These are phyloP conservation scores for Dione vanillae DNA, from an alignment of 2,888 invertebrate genomes.

Conservation along the genomic window DNA sequence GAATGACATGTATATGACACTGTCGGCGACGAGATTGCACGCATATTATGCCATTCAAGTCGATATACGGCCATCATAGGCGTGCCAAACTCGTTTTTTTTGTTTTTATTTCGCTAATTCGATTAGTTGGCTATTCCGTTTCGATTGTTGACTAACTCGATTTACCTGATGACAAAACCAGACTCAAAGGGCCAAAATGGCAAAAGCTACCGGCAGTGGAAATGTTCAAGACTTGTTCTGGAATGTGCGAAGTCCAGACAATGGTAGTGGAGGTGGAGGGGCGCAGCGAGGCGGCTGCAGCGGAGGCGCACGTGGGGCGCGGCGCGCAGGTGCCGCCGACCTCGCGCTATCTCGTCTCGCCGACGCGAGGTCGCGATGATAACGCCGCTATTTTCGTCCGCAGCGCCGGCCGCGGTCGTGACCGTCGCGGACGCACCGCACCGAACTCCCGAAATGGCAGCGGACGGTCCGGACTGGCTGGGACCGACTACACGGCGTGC, in stretches of 20 bases:
- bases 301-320: conserved; percentile 55
- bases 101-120: neutral
- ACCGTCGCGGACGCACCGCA: conserved; percentile 73
- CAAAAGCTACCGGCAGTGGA: neutral
- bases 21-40: neutral
- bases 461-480: conserved; percentile 46
- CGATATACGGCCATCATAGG: neutral
- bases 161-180: conserved; percentile 9
- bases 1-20: neutral
- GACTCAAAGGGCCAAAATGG: neutral
- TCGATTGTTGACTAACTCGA: neutral
- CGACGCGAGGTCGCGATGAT: conserved; percentile 79
- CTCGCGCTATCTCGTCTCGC: conserved; percentile 81
- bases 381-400: conserved; percentile 79
- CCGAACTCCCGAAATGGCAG: conserved; percentile 67
- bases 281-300: conserved; percentile 42
- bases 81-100: neutral
- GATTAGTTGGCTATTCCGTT: neutral
- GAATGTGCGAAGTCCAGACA: conserved; percentile 45
- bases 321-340: conserved; percentile 77
- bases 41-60: conserved; percentile 1
- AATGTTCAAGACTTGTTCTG: conserved; percentile 38
- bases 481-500: conserved; percentile 32
- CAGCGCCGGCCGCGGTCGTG: conserved; percentile 68
- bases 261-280: conserved; percentile 45